Percentiles rank a stretch among this genome's conserved stretches.
Evolutionary conservation across 1,140 invertebrate species (phyloP).

Genomic region (Choristoneura fumiferana): DNA sequence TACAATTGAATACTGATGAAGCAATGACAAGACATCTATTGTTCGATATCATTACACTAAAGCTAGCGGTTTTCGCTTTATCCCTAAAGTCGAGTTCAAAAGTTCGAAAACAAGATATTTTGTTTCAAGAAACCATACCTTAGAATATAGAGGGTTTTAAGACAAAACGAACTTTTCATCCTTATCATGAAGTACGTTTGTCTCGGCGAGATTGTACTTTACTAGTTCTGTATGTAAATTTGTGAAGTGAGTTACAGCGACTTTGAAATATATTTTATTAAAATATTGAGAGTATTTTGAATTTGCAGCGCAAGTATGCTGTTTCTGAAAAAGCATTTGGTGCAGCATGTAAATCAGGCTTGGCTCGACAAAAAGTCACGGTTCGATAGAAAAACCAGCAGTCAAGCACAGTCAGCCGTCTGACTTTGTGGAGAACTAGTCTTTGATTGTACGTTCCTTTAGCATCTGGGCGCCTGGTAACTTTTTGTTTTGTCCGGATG

Average conservation of each 20-base stretch:
- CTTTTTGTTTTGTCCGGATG: too few relatives aligned
- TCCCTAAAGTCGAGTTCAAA: neutral
- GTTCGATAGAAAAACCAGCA: slow-evolving; percentile 48
- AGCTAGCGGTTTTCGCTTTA: too few relatives aligned
- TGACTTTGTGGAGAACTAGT: neutral
- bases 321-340: slow-evolving; percentile 49
- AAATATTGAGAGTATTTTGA: slow-evolving; percentile 25
- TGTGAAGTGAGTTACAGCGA: neutral
- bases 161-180: slow-evolving; percentile 15
- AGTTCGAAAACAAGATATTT: neutral
- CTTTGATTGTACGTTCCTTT: slow-evolving; percentile 19
- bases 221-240: slow-evolving; percentile 3
- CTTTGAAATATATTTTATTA: slow-evolving; percentile 20
- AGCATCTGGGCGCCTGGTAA: slow-evolving; percentile 21
- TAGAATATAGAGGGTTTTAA: slow-evolving; percentile 5
- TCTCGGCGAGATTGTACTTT: neutral
- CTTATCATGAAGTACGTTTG: slow-evolving; percentile 6
- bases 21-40: too few relatives aligned
- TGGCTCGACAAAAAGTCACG: slow-evolving; percentile 48
- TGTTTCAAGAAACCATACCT: slow-evolving; percentile 11
- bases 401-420: neutral
- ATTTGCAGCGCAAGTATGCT: slow-evolving; percentile 32
- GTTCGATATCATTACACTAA: too few relatives aligned
- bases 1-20: slow-evolving; percentile 33
- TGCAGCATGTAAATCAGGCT: slow-evolving; percentile 51